phyloP scores from a whole-genome alignment of 2,113 vertebrate species.

The Ceuthmochares aereus region DNA sequence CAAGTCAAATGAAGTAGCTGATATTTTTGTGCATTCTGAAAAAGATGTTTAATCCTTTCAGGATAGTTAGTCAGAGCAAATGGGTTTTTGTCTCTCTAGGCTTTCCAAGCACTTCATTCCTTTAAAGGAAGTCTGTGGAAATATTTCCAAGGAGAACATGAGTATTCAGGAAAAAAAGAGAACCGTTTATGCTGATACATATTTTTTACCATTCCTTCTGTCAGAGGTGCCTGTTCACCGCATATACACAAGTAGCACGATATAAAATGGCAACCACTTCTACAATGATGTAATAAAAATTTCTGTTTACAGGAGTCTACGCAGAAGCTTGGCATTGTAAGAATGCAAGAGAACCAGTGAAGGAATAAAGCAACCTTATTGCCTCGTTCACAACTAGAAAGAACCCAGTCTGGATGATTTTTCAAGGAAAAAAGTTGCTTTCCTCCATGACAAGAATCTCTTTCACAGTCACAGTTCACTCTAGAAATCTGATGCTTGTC shows the following conservation, averaged over 20 bases:
- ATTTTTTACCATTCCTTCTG: not conserved
- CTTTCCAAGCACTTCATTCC: not conserved
- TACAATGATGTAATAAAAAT: not conserved
- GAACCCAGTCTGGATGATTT: not conserved
- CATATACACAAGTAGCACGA: not conserved
- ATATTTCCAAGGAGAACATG: not conserved
- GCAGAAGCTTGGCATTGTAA: not conserved
- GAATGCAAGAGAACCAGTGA: not conserved
- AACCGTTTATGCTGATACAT: not conserved
- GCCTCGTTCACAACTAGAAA: not conserved
- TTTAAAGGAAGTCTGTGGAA: slow-evolving; percentile 33
- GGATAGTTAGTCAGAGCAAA: slow-evolving; percentile 24
- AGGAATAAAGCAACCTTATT: not conserved
- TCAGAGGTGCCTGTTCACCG: not conserved
- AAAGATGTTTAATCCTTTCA: not conserved
- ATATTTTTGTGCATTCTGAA: slow-evolving; percentile 14
- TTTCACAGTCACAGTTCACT: not conserved
- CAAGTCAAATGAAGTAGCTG: not conserved
- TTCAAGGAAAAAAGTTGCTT: not conserved
- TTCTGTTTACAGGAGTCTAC: not conserved
- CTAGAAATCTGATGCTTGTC: not conserved
- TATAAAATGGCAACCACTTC: not conserved
- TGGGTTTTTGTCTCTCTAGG: not conserved
- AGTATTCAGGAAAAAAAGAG: not conserved
- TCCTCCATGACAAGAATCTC: not conserved